Conservation (phyloP, 2,113 vertebrate genomes). For the Fukomys damarensis region DNA sequence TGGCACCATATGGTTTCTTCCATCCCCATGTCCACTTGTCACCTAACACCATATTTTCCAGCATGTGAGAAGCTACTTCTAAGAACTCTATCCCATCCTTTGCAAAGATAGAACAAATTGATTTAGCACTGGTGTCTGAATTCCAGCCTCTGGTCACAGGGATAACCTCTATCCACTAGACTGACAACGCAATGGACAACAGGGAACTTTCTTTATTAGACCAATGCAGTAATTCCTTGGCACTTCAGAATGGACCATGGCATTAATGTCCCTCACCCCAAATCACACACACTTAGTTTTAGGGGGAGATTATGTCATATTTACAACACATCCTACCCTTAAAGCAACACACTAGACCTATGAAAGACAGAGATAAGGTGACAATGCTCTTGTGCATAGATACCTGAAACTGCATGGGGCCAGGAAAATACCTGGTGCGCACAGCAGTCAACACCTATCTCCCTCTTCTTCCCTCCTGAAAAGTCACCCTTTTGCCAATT, state of each 20-base stretch:
- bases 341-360: background rate
- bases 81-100: background rate
- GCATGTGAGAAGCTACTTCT: background rate
- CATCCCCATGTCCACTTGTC: too few relatives aligned
- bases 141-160: background rate
- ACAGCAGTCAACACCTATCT: background rate
- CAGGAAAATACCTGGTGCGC: background rate
- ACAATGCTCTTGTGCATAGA: too few relatives aligned
- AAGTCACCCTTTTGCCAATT: background rate
- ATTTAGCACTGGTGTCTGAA: background rate
- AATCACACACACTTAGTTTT: background rate
- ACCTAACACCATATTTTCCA: background rate
- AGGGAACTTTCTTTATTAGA: background rate
- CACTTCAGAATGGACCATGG: background rate
- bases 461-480: background rate
- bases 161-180: background rate
- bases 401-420: too few relatives aligned
- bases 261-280: background rate
- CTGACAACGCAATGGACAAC: fast-evolving
- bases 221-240: background rate
- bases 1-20: background rate
- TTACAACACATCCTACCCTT: background rate
- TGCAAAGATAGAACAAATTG: background rate
- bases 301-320: fast-evolving
- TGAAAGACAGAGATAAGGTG: background rate